Conservation (phyloP, 1,140 invertebrate genomes). For the Meloidogyne chitwoodi region DNA sequence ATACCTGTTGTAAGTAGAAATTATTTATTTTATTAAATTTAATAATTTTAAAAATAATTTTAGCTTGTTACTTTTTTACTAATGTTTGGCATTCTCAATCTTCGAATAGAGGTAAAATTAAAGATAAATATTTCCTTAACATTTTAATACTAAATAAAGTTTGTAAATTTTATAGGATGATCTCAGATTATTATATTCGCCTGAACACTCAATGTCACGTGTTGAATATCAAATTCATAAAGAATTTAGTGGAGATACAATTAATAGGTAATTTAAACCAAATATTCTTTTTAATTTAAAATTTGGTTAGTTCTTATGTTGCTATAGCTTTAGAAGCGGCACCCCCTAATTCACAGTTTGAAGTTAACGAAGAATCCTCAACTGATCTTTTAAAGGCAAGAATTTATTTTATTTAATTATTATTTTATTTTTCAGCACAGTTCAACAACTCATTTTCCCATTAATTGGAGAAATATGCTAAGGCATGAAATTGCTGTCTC, state of each 20-base stretch:
- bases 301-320: constrained; percentile 43
- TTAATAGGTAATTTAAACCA: constrained; percentile 46
- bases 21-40: background rate
- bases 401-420: background rate
- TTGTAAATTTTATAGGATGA: constrained; percentile 47
- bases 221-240: constrained; percentile 56
- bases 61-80: constrained; percentile 42
- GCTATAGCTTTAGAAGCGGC: constrained; percentile 48
- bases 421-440: background rate
- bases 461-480: constrained; percentile 36
- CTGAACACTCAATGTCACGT: constrained; percentile 50
- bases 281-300: no score
- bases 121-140: constrained; percentile 1
- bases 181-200: constrained; percentile 56
- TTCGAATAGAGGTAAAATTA: constrained; percentile 42
- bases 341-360: constrained; percentile 7
- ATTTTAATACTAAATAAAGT: background rate
- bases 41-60: no score
- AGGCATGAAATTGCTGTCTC: constrained; percentile 45
- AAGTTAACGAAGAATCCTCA: background rate
- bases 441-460: background rate
- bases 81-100: constrained; percentile 51
- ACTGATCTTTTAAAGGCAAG: background rate
- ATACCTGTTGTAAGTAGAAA: constrained; percentile 32
- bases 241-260: constrained; percentile 54